A percentile compares a stretch with the other conserved stretches of the same genome.
Evolutionary conservation across 2,888 invertebrate species (phyloP).

Genomic region (Hydraecia micacea): DNA sequence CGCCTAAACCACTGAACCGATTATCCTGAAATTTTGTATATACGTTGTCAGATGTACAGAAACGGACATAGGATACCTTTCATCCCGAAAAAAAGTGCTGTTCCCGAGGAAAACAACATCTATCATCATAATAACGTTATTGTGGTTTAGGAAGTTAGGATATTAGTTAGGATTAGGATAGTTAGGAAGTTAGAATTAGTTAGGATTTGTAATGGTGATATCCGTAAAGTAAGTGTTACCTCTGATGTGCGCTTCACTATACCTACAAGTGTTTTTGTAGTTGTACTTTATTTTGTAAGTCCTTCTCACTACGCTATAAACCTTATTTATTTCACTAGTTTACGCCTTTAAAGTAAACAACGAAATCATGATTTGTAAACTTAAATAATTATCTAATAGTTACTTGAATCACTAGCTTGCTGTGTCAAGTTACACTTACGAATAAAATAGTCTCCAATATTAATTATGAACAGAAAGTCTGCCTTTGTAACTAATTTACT

Average conservation of each 20-base stretch:
- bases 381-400: slow-evolving; percentile 2
- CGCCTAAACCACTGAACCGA: no score
- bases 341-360: background rate
- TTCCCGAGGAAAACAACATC: no score
- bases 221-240: background rate
- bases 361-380: background rate
- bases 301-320: background rate
- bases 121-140: no score
- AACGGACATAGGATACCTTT: no score
- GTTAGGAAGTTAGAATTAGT: no score
- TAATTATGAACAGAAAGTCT: slow-evolving; percentile 43
- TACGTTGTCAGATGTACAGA: no score
- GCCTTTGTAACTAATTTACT: slow-evolving; percentile 41
- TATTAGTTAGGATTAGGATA: no score
- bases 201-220: background rate
- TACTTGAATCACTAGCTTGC: slow-evolving; percentile 6
- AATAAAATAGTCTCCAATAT: slow-evolving; percentile 23
- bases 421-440: slow-evolving; percentile 18
- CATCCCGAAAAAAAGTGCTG: no score
- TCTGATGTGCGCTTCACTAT: no score
- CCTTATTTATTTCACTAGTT: background rate
- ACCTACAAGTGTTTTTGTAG: background rate
- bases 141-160: no score
- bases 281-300: background rate
- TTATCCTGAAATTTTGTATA: no score